These are phyloP conservation scores for Takifugu flavidus DNA, from an alignment of 2,113 vertebrate species.

Conservation along the genomic window DNA sequence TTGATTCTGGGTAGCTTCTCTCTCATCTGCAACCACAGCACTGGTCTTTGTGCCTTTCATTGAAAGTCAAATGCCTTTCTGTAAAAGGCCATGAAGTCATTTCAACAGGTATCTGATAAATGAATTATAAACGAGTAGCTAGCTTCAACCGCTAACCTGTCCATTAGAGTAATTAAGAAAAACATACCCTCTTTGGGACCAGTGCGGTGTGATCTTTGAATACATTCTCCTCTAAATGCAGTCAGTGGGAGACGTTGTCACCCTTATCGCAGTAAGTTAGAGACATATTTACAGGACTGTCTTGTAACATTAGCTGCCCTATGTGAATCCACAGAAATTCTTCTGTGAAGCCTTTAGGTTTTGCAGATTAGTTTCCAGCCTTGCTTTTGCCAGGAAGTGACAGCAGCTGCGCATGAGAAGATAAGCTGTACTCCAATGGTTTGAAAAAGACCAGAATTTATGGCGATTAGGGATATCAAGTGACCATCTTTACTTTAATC, in stretches of 20 bases:
- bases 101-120: conserved; percentile 44
- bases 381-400: conserved; percentile 16
- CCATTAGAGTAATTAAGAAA: conserved; percentile 65
- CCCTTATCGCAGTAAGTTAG: conserved; percentile 17
- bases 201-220: conserved; percentile 36
- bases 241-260: conserved; percentile 35
- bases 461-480: not conserved
- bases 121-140: conserved; percentile 53
- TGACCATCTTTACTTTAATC: not conserved
- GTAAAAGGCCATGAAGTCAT: conserved; percentile 35
- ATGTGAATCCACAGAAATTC: conserved; percentile 21
- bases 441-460: not conserved
- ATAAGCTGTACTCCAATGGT: not conserved
- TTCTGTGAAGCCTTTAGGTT: conserved; percentile 3
- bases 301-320: conserved; percentile 21
- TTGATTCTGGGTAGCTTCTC: conserved; percentile 44
- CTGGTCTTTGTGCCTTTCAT: conserved; percentile 54
- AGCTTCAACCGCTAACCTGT: conserved; percentile 63
- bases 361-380: conserved; percentile 21
- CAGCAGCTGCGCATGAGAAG: not conserved
- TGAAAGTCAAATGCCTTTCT: conserved; percentile 5
- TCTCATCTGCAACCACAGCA: conserved; percentile 52
- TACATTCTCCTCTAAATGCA: conserved; percentile 29
- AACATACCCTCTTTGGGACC: conserved; percentile 53
- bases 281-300: conserved; percentile 15